A percentile compares a stretch with the other conserved stretches of the same genome.
These are phyloP conservation scores for Hydropsyche betteni DNA, from an alignment of 2,888 invertebrate species.

Conservation along the genomic window DNA sequence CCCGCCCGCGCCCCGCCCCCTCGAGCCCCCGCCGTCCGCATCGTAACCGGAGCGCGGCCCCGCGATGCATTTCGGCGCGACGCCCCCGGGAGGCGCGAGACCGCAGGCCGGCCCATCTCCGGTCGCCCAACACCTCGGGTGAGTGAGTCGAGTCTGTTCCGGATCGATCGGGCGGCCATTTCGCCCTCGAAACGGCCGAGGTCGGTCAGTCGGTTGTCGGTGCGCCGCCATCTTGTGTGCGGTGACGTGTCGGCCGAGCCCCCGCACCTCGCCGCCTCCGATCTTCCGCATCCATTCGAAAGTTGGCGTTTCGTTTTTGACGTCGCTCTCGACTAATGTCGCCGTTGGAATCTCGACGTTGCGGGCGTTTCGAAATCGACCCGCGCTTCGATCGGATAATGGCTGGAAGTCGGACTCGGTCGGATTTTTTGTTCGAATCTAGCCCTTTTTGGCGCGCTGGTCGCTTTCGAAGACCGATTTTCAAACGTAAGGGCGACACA, in stretches of 20 bases:
- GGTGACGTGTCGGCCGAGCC: neutral
- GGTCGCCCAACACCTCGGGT: constrained; percentile 13
- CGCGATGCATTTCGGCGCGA: constrained; percentile 5
- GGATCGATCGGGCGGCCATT: neutral
- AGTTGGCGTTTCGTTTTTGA: neutral
- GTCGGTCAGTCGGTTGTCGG: neutral
- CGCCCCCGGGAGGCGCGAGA: neutral
- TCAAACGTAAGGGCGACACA: no score
- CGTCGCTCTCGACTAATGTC: neutral
- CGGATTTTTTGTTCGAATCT: no score
- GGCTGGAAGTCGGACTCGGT: no score
- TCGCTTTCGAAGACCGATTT: no score
- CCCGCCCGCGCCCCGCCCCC: neutral
- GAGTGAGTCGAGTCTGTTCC: neutral
- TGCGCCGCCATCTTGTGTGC: constrained; percentile 8
- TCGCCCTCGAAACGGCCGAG: neutral
- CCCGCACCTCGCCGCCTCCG: neutral
- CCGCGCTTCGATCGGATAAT: neutral
- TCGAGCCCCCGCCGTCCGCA: neutral
- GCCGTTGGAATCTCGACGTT: neutral
- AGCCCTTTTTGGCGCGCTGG: no score
- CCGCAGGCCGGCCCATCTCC: neutral
- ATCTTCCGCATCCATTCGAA: neutral
- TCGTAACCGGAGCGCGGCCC: neutral
- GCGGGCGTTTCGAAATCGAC: neutral